These are phyloP conservation scores for Clitarchus hookeri DNA, from an alignment of 2,888 invertebrate species.

Conservation along the genomic window DNA sequence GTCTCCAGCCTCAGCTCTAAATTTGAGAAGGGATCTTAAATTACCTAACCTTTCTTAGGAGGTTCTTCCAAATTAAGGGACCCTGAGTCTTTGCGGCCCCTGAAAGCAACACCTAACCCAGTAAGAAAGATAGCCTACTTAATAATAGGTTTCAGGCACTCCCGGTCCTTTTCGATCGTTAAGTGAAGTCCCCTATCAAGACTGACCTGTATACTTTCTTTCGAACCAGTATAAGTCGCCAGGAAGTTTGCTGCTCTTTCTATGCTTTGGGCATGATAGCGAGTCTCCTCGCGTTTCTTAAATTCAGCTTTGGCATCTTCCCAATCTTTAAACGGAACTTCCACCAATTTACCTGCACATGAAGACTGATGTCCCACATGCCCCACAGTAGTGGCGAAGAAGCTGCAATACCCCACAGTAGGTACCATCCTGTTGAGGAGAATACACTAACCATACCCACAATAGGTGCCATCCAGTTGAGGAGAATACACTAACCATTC, in stretches of 20 bases:
- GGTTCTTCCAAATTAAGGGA: conserved; percentile 2
- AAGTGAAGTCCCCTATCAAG: background rate
- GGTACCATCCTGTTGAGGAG: background rate
- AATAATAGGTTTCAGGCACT: background rate
- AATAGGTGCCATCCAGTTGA: background rate
- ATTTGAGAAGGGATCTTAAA: background rate
- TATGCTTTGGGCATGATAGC: background rate
- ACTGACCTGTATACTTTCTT: background rate
- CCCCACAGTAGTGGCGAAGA: background rate
- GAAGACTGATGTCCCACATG: background rate
- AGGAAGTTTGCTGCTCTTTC: background rate
- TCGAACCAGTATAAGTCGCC: background rate
- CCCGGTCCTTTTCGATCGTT: background rate
- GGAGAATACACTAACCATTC: background rate
- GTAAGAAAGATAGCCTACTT: background rate
- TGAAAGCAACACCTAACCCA: background rate
- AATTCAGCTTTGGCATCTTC: background rate
- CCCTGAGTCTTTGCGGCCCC: background rate
- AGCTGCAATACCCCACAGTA: background rate
- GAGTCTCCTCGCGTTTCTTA: background rate
- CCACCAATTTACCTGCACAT: background rate
- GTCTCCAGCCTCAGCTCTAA: background rate
- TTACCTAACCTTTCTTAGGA: background rate
- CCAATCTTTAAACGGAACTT: background rate
- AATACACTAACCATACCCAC: background rate